Evolutionary conservation across 2,113 vertebrate species (phyloP), one percentile per base, ranked within the genome.

Genomic region (Notechis scutatus): DNA sequence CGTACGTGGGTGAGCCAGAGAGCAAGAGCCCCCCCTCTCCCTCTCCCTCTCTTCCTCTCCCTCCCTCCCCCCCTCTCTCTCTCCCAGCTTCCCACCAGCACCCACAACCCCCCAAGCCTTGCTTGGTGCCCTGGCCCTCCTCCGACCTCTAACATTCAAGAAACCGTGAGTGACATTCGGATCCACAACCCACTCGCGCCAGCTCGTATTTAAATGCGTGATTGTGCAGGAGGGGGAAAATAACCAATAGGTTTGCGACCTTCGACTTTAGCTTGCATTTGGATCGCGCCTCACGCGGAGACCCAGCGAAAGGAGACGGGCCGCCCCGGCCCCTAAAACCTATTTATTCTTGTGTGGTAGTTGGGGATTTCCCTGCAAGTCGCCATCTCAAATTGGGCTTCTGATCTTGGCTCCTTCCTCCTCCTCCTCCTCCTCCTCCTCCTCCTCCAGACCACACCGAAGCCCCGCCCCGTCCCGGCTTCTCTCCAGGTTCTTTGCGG

Each of bases 271-370:
- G 29, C 6, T 50, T 45, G 23, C 81, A 85, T 81, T 47, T 89
- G 87, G 92, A 81, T 81, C 89, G 92, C 87, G 47, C 52, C 47
- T 74, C 91, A 55, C n/a, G 47, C n/a, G 92, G 87, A 14, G 86
- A 89, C 89, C 87, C 86, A 69, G 87, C 20, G 91, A 21, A 74
- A 29, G 87, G 21, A 55, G 26, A 81, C n/a, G 21, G 86, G 86
- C 59, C 8, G 52, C 57, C 45, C 11, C 54, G 24, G 9, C 8
- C 8, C 14, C 55, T 56, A 45, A 47, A 47, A 81, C 59, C 15
- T 2, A 34, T 89, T 85, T 85, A 90, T 89, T 90, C n/a, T 39
- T 2, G 34, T 21, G 8, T 6, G 8, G 54, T 39, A 59, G 56
- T 5, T 23, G 29, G 34, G 55, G 69, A 50, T 90, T 90, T 34